phyloP scores from a whole-genome alignment of 64 coral and sea anemone genomes.

The Trachythela sp. region DNA sequence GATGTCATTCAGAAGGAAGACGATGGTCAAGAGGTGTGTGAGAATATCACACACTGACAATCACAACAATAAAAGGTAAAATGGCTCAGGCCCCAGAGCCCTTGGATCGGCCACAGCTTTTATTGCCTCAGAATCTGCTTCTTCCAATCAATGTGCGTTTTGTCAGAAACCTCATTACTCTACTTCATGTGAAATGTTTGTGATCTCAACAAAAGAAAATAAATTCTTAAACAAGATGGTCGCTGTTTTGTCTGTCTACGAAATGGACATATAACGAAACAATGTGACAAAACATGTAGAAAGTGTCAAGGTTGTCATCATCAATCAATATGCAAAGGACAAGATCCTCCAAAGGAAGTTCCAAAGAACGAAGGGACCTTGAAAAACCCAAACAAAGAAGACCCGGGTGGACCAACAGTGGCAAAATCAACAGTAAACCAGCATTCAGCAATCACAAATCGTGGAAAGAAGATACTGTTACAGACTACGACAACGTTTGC shows the following conservation, averaged over 20 bases:
- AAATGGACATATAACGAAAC: conserved; percentile 15
- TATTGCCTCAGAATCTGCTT: neutral
- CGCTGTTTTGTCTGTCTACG: conserved; percentile 62
- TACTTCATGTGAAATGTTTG: conserved; percentile 37
- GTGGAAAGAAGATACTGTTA: neutral
- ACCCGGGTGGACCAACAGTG: neutral
- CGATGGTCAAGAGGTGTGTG: conserved; percentile 34
- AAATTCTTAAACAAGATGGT: conserved; percentile 41
- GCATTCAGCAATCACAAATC: too few species aligned
- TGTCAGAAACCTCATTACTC: conserved; percentile 43
- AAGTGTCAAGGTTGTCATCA: conserved; percentile 9
- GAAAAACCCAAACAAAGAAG: neutral
- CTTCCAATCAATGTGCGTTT: conserved; percentile 39
- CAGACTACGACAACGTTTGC: neutral
- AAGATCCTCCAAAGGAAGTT: neutral
- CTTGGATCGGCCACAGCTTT: neutral
- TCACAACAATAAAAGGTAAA: neutral
- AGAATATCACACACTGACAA: conserved; percentile 22
- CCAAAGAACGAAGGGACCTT: neutral
- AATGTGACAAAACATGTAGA: conserved; percentile 21
- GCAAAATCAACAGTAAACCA: neutral
- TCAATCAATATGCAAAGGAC: neutral
- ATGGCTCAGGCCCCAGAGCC: neutral
- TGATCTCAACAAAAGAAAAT: neutral
- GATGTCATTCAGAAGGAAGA: conserved; percentile 44